A percentile compares a stretch with the other conserved stretches of the same genome.
phyloP scores from a whole-genome alignment of 2,113 vertebrate species.

The Mohoua ochrocephala region DNA sequence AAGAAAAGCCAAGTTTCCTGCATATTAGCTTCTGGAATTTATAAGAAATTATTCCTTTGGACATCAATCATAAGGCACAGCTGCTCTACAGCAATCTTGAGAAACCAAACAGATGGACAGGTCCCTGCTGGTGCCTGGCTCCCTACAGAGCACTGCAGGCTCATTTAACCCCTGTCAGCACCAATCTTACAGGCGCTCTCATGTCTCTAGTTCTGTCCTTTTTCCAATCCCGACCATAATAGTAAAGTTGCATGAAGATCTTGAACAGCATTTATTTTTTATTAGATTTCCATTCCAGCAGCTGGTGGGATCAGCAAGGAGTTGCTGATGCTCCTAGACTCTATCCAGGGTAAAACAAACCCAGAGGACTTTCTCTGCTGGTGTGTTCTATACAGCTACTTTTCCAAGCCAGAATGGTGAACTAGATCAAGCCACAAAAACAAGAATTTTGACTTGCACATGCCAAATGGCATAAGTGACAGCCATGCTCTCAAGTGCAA shows the following conservation, averaged over 20 bases:
- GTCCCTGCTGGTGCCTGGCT: background rate
- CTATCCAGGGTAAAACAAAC: background rate
- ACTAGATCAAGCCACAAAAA: background rate
- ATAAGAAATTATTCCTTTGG: background rate
- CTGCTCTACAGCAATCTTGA: background rate
- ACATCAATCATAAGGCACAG: background rate
- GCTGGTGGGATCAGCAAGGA: background rate
- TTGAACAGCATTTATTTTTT: background rate
- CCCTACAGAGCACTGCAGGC: background rate
- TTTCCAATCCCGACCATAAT: background rate
- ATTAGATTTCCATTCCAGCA: background rate
- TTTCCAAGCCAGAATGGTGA: background rate
- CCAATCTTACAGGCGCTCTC: background rate
- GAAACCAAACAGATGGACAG: background rate
- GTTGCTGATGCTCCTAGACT: background rate
- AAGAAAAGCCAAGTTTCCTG: background rate
- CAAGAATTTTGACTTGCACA: background rate
- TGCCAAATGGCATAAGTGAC: background rate
- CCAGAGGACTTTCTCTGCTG: background rate
- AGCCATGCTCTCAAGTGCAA: background rate
- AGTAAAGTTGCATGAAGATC: background rate
- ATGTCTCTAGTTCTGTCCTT: background rate
- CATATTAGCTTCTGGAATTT: background rate
- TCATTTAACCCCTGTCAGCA: background rate
- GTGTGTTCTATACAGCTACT: background rate